Evolutionary conservation across 1,140 invertebrate genomes (phyloP).

Genomic region (Rhagoletis zephyria): DNA sequence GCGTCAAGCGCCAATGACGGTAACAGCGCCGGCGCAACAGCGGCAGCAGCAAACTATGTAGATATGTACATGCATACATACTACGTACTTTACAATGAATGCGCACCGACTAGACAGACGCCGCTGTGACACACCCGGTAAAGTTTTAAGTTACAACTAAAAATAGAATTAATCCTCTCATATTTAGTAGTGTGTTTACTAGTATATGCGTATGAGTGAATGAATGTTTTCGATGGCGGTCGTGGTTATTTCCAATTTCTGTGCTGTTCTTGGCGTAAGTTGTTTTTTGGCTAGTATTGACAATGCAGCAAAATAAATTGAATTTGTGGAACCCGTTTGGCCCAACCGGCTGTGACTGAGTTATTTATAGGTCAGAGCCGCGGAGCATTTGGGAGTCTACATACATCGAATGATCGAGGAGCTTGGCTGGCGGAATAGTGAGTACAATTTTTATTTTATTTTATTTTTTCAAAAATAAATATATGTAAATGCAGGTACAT

Average conservation of each 20-base stretch:
- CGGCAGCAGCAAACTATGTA: not conserved
- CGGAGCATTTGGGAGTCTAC: not conserved
- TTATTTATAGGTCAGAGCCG: constrained; percentile 25
- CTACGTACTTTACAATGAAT: not conserved
- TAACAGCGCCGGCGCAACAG: constrained; percentile 28
- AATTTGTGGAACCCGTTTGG: constrained; percentile 24
- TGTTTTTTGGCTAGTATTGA: constrained; percentile 28
- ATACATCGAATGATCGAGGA: not conserved
- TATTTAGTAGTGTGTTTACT: not conserved
- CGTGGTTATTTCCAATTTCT: not conserved
- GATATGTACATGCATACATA: too few relatives aligned
- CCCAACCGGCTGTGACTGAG: constrained; percentile 27
- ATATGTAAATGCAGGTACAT: too few relatives aligned
- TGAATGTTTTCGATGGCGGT: not conserved
- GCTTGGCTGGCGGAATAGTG: not conserved
- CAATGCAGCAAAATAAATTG: constrained; percentile 31
- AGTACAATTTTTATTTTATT: not conserved
- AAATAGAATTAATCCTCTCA: constrained; percentile 25
- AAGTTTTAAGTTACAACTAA: constrained; percentile 35
- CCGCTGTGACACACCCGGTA: constrained; percentile 30
- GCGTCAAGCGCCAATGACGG: not conserved
- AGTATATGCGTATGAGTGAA: not conserved
- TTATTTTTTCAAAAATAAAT: too few relatives aligned
- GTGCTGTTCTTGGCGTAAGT: not conserved
- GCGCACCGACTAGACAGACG: not conserved